Evolutionary conservation across 1,140 invertebrate species (phyloP), one percentile per base, ranked within the genome.

Genomic region (Oreohelix idahoensis): DNA sequence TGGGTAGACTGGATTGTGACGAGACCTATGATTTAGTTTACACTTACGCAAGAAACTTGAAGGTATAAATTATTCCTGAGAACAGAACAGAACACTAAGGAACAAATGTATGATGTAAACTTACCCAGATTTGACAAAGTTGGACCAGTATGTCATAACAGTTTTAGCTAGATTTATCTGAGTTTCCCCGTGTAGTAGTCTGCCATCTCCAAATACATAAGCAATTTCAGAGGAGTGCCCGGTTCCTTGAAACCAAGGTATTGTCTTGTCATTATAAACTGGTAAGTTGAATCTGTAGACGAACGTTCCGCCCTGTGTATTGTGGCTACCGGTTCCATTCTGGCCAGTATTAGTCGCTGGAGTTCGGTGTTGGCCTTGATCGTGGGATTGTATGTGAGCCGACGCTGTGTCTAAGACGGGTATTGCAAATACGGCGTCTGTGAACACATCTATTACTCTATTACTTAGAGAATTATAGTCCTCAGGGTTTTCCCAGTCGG

Each of bases 101-200:
- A 58, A 58, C 20, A 58, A 58, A 58, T 4, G 23, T 23, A 58
- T 10, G 26, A 58, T 4, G 4, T 11, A 58, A 58, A 66, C 63
- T 66, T 32, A 66, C 63, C 63, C 63, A 66, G 63, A 32, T 32
- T 66, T 66, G 32, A 66, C 63, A 66, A 66, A 66, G 63, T 66
- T 66, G 29, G 63, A 66, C 63, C 63, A 66, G 29, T 66, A 66
- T 17, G 63, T 66, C n/a, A 66, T 66, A 10, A 66, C 5, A 32
- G n/a, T 66, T n/a, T 66, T 66, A 32, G 63, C 8, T 17, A 66
- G 29, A 0, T 29, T 29, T 32, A 66, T 23, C 4, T 66, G 20
- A 66, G n/a, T 29, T 8, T 32, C 63, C 4, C 17, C 20, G 4
- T 29, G 8, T 2, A 32, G 63, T 5, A 13, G n/a, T n/a, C n/a